Percentiles rank a stretch among this genome's conserved stretches.
phyloP scores from a whole-genome alignment of 2,888 invertebrate genomes.

The Heterodera filipjevi region DNA sequence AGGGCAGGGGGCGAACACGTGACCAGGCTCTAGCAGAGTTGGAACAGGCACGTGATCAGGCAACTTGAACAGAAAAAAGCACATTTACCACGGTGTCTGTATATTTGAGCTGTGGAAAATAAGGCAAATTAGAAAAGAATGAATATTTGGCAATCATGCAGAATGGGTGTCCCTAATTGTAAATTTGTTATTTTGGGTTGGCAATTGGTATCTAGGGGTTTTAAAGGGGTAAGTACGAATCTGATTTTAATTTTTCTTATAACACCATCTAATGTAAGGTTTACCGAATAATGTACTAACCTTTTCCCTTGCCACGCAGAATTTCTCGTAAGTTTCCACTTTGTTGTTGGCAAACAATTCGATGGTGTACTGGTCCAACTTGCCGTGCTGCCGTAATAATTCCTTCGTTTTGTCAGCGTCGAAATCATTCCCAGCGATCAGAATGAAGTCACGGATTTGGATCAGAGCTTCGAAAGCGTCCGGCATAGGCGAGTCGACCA shows the following conservation, averaged over 20 bases:
- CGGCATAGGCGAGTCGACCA: slow-evolving; percentile 55
- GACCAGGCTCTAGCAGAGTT: slow-evolving; percentile 54
- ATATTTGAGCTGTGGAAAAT: too few relatives aligned
- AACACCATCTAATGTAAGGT: too few relatives aligned
- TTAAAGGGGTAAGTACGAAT: too few relatives aligned
- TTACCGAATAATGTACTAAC: too few relatives aligned
- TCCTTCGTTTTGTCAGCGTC: slow-evolving; percentile 39
- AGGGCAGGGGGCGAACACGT: slow-evolving; percentile 75
- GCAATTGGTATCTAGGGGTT: too few relatives aligned
- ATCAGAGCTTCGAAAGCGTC: slow-evolving; percentile 75
- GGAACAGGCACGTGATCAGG: slow-evolving; percentile 49
- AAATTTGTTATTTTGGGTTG: too few relatives aligned
- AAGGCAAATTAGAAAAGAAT: too few relatives aligned
- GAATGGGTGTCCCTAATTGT: too few relatives aligned
- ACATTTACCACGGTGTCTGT: neutral
- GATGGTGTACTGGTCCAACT: slow-evolving; percentile 39
- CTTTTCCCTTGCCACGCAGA: slow-evolving; percentile 49
- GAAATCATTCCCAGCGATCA: slow-evolving; percentile 69
- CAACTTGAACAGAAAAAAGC: slow-evolving; percentile 26
- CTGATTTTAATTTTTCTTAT: too few relatives aligned
- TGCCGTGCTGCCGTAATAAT: slow-evolving; percentile 32
- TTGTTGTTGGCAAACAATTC: slow-evolving; percentile 45
- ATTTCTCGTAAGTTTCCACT: slow-evolving; percentile 53
- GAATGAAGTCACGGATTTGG: slow-evolving; percentile 82
- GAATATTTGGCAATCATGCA: too few relatives aligned